Evolutionary conservation across 2,888 invertebrate genomes (phyloP), one percentile per base, ranked within the genome.

Genomic region (Anthrax anthrax): DNA sequence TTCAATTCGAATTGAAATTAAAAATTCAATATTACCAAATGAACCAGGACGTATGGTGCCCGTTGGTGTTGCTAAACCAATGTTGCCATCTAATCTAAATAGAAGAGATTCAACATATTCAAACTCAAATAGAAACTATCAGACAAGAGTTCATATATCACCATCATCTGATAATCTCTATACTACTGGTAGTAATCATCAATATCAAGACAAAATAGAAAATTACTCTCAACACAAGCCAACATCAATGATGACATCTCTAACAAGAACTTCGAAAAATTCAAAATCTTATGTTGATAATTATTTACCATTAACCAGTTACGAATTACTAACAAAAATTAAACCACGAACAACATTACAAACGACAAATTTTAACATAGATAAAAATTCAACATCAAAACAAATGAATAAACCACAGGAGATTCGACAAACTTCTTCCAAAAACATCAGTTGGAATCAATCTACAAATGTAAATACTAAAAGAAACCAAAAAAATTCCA

Each of bases 1-100:
- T 18, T 58, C 65, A 12, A 66, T 66, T 49, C 62, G 63, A 32
- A 63, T 67, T 42, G 67, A 67, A 52, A 61, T 67, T 29, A 67
- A 64, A 50, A 66, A 66, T 46, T 66, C 66, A 12, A 64, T 65
- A 42, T 56, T 58, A 6, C 65, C 67, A 1, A 61, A 64, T 43
- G 56, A 63, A 34, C 65, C 67, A 0, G 60, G 64, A 1, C 56
- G 65, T 16, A 51, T 67, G 32, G 67, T 67, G 32, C 66, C 66
- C 1, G 61, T 67, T 32, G 66, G 67, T 12, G 67, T 67, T 45
- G 65, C 66, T 32, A 66, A 65, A 43, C 66, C 66, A 12, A 67
- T 67, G 60, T 64, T 58, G 18, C 49, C 50, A 6, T 23, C 43
- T 13, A 18, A 18, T 18, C 18, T 4, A 8, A 23, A 23, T 23